A percentile compares a stretch with the other conserved stretches of the same genome.
These are phyloP conservation scores for Pissodes strobi DNA, from an alignment of 1,140 invertebrate species.

Conservation along the genomic window DNA sequence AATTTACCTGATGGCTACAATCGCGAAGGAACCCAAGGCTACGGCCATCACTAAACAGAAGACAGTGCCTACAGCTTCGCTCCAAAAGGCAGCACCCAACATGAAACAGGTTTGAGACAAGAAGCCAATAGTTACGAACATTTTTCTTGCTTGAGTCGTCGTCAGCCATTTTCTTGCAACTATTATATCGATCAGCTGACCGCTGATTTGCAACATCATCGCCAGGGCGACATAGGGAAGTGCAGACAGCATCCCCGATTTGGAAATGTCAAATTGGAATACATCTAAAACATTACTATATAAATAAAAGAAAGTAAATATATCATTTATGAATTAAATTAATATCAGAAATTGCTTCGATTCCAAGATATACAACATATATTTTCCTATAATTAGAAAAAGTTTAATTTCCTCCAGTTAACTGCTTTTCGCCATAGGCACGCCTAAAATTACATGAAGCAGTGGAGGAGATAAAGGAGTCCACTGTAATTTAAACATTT, in stretches of 20 bases:
- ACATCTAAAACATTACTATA: constrained; percentile 73
- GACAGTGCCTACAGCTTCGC: constrained; percentile 69
- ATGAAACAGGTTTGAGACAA: constrained; percentile 83
- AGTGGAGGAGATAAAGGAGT: no score
- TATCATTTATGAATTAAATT: no score
- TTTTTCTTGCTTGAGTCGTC: constrained; percentile 73
- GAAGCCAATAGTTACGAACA: constrained; percentile 80
- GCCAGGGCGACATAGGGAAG: constrained; percentile 87
- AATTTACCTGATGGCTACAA: constrained; percentile 86
- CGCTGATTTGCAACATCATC: constrained; percentile 75
- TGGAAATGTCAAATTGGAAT: constrained; percentile 70
- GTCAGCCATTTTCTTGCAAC: constrained; percentile 66
- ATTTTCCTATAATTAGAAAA: no score
- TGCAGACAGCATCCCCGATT: constrained; percentile 80
- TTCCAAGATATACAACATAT: no score
- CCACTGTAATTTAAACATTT: no score
- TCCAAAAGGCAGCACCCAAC: constrained; percentile 73
- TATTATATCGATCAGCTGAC: constrained; percentile 80
- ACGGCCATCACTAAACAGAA: constrained; percentile 83
- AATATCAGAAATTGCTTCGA: no score
- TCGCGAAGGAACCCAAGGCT: constrained; percentile 85
- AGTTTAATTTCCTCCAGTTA: no score
- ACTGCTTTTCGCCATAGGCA: no score
- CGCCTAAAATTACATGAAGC: no score
- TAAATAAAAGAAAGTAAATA: no score